Evolutionary conservation across 2,888 invertebrate genomes (phyloP).

Genomic region (Pollenia labialis): DNA sequence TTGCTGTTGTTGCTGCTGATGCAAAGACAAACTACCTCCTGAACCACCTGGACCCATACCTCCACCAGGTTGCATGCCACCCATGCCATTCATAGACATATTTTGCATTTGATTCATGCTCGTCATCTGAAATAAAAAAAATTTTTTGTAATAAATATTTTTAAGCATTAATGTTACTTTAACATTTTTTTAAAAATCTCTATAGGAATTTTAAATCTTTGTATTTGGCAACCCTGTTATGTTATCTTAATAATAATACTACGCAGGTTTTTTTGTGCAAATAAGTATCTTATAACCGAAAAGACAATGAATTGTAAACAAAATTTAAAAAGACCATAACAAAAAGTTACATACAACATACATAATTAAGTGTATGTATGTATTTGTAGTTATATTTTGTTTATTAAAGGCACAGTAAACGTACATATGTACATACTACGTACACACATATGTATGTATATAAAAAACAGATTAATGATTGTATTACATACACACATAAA

Average conservation of each 20-base stretch:
- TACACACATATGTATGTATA: not conserved
- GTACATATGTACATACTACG: too few species aligned
- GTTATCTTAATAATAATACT: not conserved
- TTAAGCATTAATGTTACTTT: not conserved
- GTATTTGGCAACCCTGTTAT: not conserved
- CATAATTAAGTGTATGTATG: not conserved
- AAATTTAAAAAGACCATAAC: not conserved
- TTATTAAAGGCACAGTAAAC: constrained; percentile 48
- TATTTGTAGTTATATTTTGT: not conserved
- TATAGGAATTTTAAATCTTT: not conserved
- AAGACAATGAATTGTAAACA: constrained; percentile 42
- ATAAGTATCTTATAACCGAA: not conserved
- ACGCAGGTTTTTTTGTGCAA: constrained; percentile 6
- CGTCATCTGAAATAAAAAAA: constrained; percentile 85
- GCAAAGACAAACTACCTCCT: constrained; percentile 80
- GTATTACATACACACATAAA: constrained; percentile 8
- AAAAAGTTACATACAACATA: not conserved
- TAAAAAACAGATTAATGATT: constrained; percentile 35
- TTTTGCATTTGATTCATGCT: constrained; percentile 90
- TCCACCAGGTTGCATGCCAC: constrained; percentile 79
- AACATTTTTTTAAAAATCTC: not conserved
- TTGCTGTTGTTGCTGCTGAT: constrained; percentile 83
- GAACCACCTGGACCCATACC: constrained; percentile 84
- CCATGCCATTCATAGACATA: constrained; percentile 88
- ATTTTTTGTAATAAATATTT: not conserved